Evolutionary conservation across 2,888 invertebrate species (phyloP).

Genomic region (Trichogramma evanescens): DNA sequence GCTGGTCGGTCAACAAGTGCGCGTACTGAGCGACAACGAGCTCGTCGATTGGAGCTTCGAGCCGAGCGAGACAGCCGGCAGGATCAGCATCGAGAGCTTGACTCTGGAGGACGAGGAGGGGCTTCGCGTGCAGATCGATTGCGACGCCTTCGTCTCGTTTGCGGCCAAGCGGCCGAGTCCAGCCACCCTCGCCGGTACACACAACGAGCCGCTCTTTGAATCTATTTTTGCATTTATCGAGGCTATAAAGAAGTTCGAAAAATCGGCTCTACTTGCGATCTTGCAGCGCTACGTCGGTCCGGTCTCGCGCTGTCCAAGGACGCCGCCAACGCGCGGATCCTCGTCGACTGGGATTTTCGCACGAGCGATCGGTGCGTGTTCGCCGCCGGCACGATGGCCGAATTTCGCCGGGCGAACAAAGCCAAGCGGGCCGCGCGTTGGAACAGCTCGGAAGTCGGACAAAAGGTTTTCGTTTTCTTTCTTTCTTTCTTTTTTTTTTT

Average conservation of each 20-base stretch:
- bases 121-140: constrained; percentile 39
- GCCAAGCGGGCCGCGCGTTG: constrained; percentile 52
- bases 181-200: constrained; percentile 47
- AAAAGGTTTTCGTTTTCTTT: constrained; percentile 46
- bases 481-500: not conserved
- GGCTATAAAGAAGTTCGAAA: not conserved
- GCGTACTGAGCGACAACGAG: constrained; percentile 48
- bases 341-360: constrained; percentile 56
- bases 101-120: not conserved
- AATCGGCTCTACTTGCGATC: constrained; percentile 47
- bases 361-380: constrained; percentile 62
- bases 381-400: constrained; percentile 60
- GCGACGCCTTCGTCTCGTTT: constrained; percentile 56
- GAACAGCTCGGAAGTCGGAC: constrained; percentile 59
- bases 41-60: constrained; percentile 52
- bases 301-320: constrained; percentile 50
- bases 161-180: constrained; percentile 51
- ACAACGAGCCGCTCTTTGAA: not conserved
- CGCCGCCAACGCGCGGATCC: constrained; percentile 53
- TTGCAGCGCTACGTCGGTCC: constrained; percentile 40
- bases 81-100: constrained; percentile 7
- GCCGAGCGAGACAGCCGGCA: constrained; percentile 19
- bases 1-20: no score
- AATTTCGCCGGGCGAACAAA: constrained; percentile 52
- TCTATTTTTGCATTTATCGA: not conserved